phyloP scores from a whole-genome alignment of 2,888 invertebrate species.

The Agonopterix arenella region DNA sequence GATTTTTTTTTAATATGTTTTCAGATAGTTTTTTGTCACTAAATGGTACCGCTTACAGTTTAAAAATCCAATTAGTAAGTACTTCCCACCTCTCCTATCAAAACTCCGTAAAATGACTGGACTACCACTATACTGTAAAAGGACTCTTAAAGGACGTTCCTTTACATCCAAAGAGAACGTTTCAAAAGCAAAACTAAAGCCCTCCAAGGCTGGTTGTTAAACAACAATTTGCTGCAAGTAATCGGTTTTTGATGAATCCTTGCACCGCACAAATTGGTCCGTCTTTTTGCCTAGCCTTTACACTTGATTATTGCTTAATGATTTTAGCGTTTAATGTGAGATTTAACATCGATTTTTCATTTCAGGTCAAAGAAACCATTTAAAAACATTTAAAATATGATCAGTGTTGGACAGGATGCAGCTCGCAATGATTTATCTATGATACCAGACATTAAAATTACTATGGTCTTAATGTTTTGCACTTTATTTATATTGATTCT shows the following conservation, averaged over 20 bases:
- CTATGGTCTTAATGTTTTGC: no score
- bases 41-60: no score
- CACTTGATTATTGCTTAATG: not conserved
- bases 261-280: constrained; percentile 19
- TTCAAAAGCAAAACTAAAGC: constrained; percentile 11
- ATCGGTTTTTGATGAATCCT: constrained; percentile 67
- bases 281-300: not conserved
- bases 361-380: constrained; percentile 26
- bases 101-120: no score
- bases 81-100: no score
- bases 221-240: constrained; percentile 57
- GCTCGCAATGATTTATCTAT: no score
- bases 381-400: constrained; percentile 36
- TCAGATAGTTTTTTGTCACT: no score
- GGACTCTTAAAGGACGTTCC: no score
- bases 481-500: no score
- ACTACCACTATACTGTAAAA: no score
- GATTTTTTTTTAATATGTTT: no score
- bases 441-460: no score
- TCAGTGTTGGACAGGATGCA: constrained; percentile 14
- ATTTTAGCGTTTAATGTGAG: constrained; percentile 2
- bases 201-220: constrained; percentile 43
- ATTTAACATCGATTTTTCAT: constrained; percentile 14
- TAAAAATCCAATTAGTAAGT: no score
- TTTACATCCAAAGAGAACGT: not conserved